Evolutionary conservation across 1,140 invertebrate species (phyloP), one percentile per base, ranked within the genome.

Genomic region (Drosophila persimilis): DNA sequence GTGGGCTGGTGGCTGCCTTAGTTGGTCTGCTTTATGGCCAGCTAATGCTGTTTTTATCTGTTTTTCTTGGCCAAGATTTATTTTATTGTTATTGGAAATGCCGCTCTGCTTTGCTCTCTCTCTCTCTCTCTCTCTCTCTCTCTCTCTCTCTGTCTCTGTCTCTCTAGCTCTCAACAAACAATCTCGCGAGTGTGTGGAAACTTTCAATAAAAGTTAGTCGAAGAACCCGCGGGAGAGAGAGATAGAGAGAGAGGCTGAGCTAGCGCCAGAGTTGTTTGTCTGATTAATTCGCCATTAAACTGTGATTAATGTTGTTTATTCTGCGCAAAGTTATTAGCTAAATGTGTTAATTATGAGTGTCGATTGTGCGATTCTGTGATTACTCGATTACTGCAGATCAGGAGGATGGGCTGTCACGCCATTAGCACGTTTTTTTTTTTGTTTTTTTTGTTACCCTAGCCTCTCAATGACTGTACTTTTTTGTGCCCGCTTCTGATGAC

Each of bases 221-320:
- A 47, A 26, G 24, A 0, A 26, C 41, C 46, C 60, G 66, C 54
- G 50, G 66, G 46, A 17, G 17, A 17, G 0, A 17, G 17, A 17
- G 17, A 17, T 0, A 46, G 6, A 20, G 20, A 20, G 35, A 56
- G 44, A 31, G 46, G 26, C 3, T 11, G 13, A 31, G 8, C 58
- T 41, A 17, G 58, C 22, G 39, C 29, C 46, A n/a, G 31, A 69
- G 63, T 73, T 80, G 73, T 86, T 77, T 85, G 74, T 78, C 78
- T 81, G 66, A 88, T 86, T 86, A 86, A 86, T 81, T 71, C 70
- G 59, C 83, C 66, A 86, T 86, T 86, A 86, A 72, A 88, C 70
- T 64, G 78, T 86, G 83, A 86, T 88, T 86, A 86, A 88, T 88
- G 81, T 61, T 86, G 83, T 86, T 88, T 86, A 83, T 81, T 86